Conservation (phyloP, 2,797 vertebrate species). For the Typhlichthys subterraneus region DNA sequence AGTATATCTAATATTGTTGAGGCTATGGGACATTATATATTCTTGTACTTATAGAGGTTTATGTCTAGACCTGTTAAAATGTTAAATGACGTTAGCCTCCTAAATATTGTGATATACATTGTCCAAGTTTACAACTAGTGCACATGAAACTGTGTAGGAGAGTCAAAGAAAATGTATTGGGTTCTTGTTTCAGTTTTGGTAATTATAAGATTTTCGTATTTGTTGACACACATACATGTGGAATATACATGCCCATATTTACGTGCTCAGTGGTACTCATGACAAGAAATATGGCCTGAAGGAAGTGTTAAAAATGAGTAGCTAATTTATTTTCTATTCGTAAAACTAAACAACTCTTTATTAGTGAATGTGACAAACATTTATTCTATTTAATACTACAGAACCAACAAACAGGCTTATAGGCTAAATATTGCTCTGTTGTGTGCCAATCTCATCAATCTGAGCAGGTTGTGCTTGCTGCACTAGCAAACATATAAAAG, state of each 20-base stretch:
- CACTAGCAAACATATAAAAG: conserved; percentile 40
- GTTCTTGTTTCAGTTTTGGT: neutral
- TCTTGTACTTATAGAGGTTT: too few relatives aligned
- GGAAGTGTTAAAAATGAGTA: too few relatives aligned
- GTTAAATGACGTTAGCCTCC: too few relatives aligned
- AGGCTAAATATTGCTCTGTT: neutral
- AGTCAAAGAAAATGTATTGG: conserved; percentile 17
- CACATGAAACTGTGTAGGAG: conserved; percentile 1
- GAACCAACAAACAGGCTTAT: too few relatives aligned
- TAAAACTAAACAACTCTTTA: neutral
- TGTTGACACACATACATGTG: neutral
- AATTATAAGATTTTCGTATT: conserved; percentile 11
- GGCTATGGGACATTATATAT: too few relatives aligned
- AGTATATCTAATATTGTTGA: too few relatives aligned
- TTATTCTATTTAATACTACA: neutral
- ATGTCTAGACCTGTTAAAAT: too few relatives aligned
- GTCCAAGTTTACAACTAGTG: neutral
- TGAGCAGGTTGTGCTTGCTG: conserved; percentile 52
- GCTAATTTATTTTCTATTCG: neutral
- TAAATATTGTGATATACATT: too few relatives aligned
- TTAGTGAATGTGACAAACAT: neutral
- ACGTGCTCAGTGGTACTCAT: conserved; percentile 1
- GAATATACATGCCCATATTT: conserved; percentile 6
- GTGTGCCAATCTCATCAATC: conserved; percentile 7
- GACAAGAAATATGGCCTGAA: neutral